A percentile compares a stretch with the other conserved stretches of the same genome.
phyloP scores from a whole-genome alignment of 2,797 vertebrate species.

The Peromyscus melanophrys region DNA sequence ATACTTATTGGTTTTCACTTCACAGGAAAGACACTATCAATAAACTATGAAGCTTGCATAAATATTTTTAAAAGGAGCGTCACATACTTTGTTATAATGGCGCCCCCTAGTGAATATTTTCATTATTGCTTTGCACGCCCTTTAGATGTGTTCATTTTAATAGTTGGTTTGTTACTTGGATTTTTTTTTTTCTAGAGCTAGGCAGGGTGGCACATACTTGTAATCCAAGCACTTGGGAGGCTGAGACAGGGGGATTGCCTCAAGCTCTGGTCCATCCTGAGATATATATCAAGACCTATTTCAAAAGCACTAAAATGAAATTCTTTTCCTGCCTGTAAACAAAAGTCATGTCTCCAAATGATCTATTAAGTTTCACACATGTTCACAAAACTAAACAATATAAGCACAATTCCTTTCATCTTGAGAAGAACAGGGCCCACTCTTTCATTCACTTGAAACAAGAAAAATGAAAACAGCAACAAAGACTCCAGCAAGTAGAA shows the following conservation, averaged over 20 bases:
- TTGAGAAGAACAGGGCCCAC: background rate
- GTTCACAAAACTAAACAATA: background rate
- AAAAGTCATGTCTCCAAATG: background rate
- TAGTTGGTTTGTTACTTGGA: slow-evolving; percentile 10
- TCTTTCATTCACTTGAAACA: slow-evolving; percentile 30
- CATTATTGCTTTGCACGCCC: background rate
- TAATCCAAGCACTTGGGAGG: background rate
- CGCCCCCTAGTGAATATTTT: slow-evolving; percentile 74
- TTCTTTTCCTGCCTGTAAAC: background rate
- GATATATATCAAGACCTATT: background rate
- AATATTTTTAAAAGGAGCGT: background rate
- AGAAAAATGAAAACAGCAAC: background rate
- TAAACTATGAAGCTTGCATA: slow-evolving; percentile 1
- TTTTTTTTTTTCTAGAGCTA: slow-evolving; percentile 30
- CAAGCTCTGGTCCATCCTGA: background rate
- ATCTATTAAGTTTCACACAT: background rate
- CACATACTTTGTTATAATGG: slow-evolving; percentile 70
- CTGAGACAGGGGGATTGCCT: background rate
- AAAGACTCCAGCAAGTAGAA: background rate
- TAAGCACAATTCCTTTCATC: slow-evolving; percentile 13
- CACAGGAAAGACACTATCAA: background rate
- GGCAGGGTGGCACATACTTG: background rate
- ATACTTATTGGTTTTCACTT: slow-evolving; percentile 2
- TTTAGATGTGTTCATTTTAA: slow-evolving; percentile 2
- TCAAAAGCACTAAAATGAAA: background rate